A percentile compares a stretch with the other conserved stretches of the same genome.
Conservation (phyloP, 2,113 vertebrate species). For the Callospermophilus lateralis region DNA sequence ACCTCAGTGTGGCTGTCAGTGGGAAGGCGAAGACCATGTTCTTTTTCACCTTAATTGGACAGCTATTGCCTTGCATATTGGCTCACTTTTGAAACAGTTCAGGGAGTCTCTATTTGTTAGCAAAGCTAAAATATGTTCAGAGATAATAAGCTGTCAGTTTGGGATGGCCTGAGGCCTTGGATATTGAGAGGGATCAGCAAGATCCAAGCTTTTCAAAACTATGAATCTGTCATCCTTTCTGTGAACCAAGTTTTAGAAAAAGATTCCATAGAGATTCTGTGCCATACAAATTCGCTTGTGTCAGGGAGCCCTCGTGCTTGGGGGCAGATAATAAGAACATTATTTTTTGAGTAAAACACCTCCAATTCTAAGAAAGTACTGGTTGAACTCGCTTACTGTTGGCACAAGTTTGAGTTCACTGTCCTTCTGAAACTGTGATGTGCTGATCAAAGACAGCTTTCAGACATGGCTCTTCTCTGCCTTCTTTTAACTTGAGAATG, state of each 20-base stretch:
- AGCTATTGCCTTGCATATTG: neutral
- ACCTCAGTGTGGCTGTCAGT: neutral
- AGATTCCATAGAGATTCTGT: slow-evolving; percentile 22
- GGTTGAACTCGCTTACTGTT: neutral
- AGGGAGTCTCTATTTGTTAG: slow-evolving; percentile 29
- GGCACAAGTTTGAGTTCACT: neutral
- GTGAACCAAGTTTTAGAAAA: slow-evolving; percentile 20
- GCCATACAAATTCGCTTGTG: neutral
- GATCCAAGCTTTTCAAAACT: neutral
- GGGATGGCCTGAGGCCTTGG: neutral
- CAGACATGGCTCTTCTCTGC: neutral
- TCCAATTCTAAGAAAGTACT: neutral
- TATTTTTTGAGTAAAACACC: neutral
- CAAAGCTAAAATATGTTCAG: slow-evolving; percentile 40
- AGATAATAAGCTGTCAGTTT: slow-evolving; percentile 28
- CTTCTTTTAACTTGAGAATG: slow-evolving; percentile 37
- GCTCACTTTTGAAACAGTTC: slow-evolving; percentile 41
- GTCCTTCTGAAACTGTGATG: neutral
- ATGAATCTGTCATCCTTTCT: neutral
- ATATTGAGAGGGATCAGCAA: neutral
- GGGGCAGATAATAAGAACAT: neutral
- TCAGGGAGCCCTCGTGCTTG: neutral
- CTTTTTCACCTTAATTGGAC: slow-evolving; percentile 9
- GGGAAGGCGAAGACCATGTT: neutral
- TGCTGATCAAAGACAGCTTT: slow-evolving; percentile 29